Evolutionary conservation across 2,888 invertebrate genomes (phyloP).

Genomic region (Sthenelais limicola): DNA sequence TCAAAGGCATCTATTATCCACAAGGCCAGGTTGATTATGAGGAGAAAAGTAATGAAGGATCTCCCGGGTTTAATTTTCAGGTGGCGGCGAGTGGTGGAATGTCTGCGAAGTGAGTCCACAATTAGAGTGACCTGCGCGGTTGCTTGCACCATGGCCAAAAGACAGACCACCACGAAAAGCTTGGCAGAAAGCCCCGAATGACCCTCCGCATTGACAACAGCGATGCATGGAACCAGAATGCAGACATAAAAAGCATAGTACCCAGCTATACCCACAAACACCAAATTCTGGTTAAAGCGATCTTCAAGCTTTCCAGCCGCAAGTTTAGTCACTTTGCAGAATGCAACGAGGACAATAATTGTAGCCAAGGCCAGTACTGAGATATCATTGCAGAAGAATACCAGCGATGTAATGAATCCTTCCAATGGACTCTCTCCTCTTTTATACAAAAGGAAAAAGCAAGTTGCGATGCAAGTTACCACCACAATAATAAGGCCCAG

Average conservation of each 20-base stretch:
- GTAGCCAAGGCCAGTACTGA: slow-evolving; percentile 4
- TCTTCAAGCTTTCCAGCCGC: neutral
- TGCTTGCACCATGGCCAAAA: slow-evolving; percentile 3
- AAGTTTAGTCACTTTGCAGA: slow-evolving; percentile 2
- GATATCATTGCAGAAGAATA: slow-evolving; percentile 24
- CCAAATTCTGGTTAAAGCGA: neutral
- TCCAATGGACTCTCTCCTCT: slow-evolving; percentile 3
- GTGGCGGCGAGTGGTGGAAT: slow-evolving; percentile 14
- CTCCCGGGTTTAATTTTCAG: slow-evolving; percentile 21
- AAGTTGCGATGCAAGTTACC: slow-evolving; percentile 12
- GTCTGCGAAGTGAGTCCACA: slow-evolving; percentile 13
- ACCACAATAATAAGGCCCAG: slow-evolving; percentile 25
- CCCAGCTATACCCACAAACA: slow-evolving; percentile 1
- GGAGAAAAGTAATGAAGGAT: slow-evolving; percentile 34
- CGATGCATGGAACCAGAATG: slow-evolving; percentile 14
- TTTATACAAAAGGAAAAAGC: slow-evolving; percentile 28
- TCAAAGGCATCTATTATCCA: slow-evolving; percentile 32
- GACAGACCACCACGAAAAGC: slow-evolving; percentile 12
- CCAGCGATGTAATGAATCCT: slow-evolving; percentile 18
- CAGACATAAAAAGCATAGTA: slow-evolving; percentile 25
- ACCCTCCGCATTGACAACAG: neutral
- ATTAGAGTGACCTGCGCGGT: slow-evolving; percentile 29
- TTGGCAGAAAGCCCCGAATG: neutral
- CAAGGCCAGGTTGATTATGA: slow-evolving; percentile 32
- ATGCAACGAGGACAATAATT: slow-evolving; percentile 6